Conservation (phyloP, 2,113 vertebrate genomes). For the Gymnorhina tibicen region DNA sequence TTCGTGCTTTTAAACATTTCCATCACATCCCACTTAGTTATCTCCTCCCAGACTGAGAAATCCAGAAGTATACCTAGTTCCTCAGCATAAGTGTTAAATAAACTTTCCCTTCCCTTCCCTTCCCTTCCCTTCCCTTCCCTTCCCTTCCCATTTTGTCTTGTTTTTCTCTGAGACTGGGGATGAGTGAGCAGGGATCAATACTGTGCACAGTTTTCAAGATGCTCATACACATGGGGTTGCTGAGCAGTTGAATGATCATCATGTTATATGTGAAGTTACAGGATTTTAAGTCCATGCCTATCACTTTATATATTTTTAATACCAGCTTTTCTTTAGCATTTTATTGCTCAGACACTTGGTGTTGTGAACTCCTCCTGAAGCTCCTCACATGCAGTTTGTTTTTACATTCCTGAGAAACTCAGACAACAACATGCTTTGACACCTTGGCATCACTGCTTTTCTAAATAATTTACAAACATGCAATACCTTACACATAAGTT, state of each 20-base stretch:
- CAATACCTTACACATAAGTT: not conserved
- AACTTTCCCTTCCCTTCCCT: not conserved
- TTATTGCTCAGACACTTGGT: not conserved
- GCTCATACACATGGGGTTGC: not conserved
- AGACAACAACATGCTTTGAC: not conserved
- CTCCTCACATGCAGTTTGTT: not conserved
- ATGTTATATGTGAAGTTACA: not conserved
- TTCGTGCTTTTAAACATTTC: not conserved
- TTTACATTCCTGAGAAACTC: not conserved
- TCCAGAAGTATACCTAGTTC: not conserved
- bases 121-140: not conserved
- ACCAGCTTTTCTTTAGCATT: not conserved
- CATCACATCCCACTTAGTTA: not conserved
- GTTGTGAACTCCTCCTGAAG: not conserved
- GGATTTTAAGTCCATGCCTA: not conserved
- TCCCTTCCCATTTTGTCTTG: not conserved
- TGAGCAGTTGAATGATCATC: not conserved
- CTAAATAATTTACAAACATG: not conserved
- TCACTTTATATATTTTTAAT: not conserved
- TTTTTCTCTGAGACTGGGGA: not conserved
- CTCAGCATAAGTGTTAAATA: not conserved
- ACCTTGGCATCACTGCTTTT: not conserved
- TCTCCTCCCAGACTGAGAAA: not conserved
- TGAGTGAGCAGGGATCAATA: not conserved
- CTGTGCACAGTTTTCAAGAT: not conserved